phyloP scores from a whole-genome alignment of 1,140 invertebrate genomes.

The Ceratina japonica region DNA sequence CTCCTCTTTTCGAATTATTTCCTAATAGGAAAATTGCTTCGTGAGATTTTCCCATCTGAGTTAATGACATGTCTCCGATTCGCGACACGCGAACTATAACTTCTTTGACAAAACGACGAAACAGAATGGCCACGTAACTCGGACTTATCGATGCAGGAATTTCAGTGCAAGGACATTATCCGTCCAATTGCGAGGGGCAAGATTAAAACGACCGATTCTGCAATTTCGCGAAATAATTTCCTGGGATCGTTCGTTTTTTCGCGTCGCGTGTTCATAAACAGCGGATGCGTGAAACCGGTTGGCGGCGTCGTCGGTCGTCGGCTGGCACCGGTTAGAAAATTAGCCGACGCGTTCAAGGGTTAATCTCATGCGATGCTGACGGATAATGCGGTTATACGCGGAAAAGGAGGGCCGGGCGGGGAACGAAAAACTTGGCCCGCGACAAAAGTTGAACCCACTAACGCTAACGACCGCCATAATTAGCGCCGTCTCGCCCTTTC shows the following conservation, averaged over 20 bases:
- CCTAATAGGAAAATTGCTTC: too few species aligned
- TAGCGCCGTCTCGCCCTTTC: slow-evolving; percentile 31
- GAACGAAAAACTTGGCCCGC: slow-evolving; percentile 43
- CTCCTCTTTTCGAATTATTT: too few species aligned
- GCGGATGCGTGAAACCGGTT: slow-evolving; percentile 18
- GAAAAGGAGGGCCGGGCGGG: neutral
- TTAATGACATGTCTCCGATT: too few species aligned
- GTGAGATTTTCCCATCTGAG: too few species aligned
- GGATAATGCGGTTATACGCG: slow-evolving; percentile 36
- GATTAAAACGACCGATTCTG: neutral
- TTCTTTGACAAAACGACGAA: too few species aligned
- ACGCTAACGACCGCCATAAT: slow-evolving; percentile 61
- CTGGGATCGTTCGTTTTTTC: neutral
- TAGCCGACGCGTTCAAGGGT: slow-evolving; percentile 30
- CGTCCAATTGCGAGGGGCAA: neutral
- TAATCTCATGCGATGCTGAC: slow-evolving; percentile 44
- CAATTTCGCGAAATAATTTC: slow-evolving; percentile 20
- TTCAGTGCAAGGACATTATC: neutral
- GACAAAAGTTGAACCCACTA: slow-evolving; percentile 47
- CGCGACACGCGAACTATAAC: too few species aligned
- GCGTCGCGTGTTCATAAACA: neutral
- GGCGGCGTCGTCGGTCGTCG: too few species aligned
- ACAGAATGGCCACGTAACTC: too few species aligned
- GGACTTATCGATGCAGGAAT: neutral
- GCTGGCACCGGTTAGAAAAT: slow-evolving; percentile 25